These are phyloP conservation scores for Pachyrhynchus sulphureomaculatus DNA, from an alignment of 1,140 invertebrate genomes.

Conservation along the genomic window DNA sequence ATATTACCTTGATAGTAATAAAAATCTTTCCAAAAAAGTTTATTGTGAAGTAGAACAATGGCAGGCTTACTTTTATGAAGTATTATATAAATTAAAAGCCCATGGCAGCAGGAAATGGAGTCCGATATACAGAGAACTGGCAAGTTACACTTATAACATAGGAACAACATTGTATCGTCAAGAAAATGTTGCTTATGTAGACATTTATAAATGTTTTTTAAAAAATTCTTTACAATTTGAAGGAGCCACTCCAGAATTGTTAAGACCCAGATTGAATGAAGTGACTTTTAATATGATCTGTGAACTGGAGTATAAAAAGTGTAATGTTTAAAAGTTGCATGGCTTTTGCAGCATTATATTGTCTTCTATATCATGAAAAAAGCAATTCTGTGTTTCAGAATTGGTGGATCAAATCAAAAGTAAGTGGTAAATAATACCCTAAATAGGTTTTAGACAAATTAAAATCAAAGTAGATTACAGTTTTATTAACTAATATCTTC, in stretches of 20 bases:
- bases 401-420: conserved; percentile 22
- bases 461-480: background rate
- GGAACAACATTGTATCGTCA: background rate
- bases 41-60: background rate
- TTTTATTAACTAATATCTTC: no score
- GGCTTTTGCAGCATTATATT: conserved; percentile 16
- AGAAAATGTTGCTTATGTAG: background rate
- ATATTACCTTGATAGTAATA: background rate
- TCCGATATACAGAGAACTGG: background rate
- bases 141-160: conserved; percentile 7
- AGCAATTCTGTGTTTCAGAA: conserved; percentile 3
- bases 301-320: background rate
- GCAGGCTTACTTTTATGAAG: background rate
- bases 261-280: background rate
- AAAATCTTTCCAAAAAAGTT: background rate
- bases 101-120: conserved; percentile 8
- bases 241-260: background rate
- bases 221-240: conserved; percentile 7
- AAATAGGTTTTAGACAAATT: background rate
- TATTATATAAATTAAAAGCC: conserved; percentile 8
- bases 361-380: conserved; percentile 14
- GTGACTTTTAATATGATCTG: conserved; percentile 3
- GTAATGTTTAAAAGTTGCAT: background rate
- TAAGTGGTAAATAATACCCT: no score
- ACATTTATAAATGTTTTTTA: background rate